Evolutionary conservation across 2,113 vertebrate species (phyloP).

Genomic region (Sylvilagus bachmani): DNA sequence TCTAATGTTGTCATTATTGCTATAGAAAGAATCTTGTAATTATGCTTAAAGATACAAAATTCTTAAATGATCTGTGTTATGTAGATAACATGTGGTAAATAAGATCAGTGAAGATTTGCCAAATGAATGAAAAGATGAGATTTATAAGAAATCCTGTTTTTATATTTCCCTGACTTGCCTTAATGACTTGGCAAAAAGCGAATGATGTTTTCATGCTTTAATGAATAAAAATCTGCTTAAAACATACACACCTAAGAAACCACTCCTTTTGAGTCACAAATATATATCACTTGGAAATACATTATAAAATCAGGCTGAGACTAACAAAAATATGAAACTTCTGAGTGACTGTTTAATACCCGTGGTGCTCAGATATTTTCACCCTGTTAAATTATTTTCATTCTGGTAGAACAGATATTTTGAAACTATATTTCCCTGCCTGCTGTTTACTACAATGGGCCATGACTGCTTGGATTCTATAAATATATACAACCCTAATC

Average conservation of each 20-base stretch:
- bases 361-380: not conserved
- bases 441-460: not conserved
- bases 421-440: not conserved
- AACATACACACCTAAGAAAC: not conserved
- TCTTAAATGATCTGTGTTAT: not conserved
- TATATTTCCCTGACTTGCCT: not conserved
- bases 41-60: constrained; percentile 3
- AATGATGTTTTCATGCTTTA: not conserved
- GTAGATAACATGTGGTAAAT: not conserved
- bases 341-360: not conserved
- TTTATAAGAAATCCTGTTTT: not conserved
- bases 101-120: not conserved
- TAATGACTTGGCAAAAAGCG: not conserved
- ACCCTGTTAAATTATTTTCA: not conserved
- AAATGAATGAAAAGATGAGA: not conserved
- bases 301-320: not conserved
- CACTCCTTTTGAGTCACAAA: not conserved
- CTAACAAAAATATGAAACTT: not conserved
- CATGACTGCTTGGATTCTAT: not conserved
- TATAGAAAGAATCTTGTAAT: not conserved
- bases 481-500: not conserved
- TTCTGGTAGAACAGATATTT: not conserved
- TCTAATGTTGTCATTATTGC: not conserved
- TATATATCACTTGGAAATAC: not conserved
- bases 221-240: constrained; percentile 8